Base-by-base conservation (phyloP, 1,140 invertebrate species). In the Lasioglossum albipes region DNA sequence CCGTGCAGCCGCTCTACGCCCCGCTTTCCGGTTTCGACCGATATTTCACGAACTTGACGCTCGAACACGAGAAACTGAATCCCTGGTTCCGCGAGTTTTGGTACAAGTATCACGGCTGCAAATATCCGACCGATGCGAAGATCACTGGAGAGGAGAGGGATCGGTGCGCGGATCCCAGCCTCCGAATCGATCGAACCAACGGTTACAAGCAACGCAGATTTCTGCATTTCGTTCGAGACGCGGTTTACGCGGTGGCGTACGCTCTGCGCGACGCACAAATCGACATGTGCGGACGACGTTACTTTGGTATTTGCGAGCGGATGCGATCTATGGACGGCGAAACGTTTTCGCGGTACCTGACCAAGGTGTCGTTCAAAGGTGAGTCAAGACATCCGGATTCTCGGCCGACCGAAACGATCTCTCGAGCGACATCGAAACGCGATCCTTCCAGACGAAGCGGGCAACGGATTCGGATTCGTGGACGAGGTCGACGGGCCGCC, bases 61-160 rank as follows among this genome's bases (percentile, higher is more conserved):
- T 93, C 0, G 83, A 88, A 0, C 92, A 92, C 73, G 86, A 90
- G 27, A 64, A 70, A 3, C 78, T 90, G 7, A 94, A 95, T 88
- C 94, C 94, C 1, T 95, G 94, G 96, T 96, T 96, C 76, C 78
- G 89, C 2, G 96, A 97, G 88, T 95, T 95, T 83, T 96, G 96
- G 96, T 91, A 94, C 61, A 93, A 94, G 18, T 94, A 95, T 69
- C 96, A 96, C 83, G 76, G 87, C 54, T 94, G 94, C 84, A 81
- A 73, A 7, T 5, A 59, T 20, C 20, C 18, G n/a, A n/a, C 1
- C 18, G 57, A n/a, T 5, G 18, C 54, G 12, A 16, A 18, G 49
- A 20, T 57, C 5, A 2, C 16, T 20, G 5, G 0, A 31, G 27
- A 27, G 68, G 20, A 0, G 4, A 13, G 13, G 0, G 7, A n/a